These are phyloP conservation scores for Polyommatus icarus DNA, from an alignment of 2,888 invertebrate species.

Conservation along the genomic window DNA sequence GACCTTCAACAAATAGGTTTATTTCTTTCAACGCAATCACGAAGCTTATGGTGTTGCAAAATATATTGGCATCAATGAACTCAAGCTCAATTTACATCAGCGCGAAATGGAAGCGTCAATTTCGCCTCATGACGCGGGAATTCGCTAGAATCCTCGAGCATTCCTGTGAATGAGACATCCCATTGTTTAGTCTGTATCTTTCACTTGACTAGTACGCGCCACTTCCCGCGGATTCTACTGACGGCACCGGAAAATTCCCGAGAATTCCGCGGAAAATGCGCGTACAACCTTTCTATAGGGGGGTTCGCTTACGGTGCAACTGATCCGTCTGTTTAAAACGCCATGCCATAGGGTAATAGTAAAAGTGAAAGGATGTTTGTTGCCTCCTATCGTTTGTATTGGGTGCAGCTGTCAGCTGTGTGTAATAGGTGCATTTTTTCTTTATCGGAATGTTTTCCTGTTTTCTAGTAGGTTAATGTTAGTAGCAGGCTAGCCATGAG, in stretches of 20 bases:
- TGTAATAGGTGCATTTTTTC: neutral
- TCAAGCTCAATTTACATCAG: no score
- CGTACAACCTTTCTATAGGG: no score
- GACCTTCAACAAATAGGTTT: conserved; percentile 13
- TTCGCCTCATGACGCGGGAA: no score
- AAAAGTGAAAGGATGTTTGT: conserved; percentile 14
- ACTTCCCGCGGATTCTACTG: no score
- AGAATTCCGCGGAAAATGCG: no score
- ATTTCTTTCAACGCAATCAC: neutral
- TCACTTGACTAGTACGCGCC: no score
- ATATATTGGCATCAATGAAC: neutral
- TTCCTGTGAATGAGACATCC: no score
- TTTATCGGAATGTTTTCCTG: neutral
- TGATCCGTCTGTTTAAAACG: neutral
- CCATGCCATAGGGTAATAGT: conserved; percentile 18
- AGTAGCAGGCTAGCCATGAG: neutral
- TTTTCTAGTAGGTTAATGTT: neutral
- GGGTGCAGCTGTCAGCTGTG: neutral
- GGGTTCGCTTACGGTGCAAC: neutral
- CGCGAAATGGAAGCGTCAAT: no score
- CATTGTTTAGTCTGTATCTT: no score
- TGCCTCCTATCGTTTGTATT: conserved; percentile 7
- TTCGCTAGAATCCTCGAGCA: no score
- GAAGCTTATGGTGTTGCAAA: neutral
- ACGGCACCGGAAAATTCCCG: no score